Evolutionary conservation across 53 echinoderm and acorn worm genomes (phyloP).

Genomic region (Henricia sp.): DNA sequence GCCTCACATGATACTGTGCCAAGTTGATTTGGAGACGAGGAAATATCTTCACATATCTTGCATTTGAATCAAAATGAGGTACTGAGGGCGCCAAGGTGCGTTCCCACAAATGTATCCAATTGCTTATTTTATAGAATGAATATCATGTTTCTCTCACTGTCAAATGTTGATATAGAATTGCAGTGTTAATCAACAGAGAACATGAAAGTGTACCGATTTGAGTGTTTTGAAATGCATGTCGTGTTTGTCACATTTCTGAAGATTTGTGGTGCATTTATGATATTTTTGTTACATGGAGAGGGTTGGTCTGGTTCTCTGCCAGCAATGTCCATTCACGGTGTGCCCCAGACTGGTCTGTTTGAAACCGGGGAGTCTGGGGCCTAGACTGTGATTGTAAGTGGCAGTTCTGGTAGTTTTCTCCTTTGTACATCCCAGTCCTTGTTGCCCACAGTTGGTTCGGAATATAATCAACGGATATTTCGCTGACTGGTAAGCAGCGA

Average conservation of each 20-base stretch:
- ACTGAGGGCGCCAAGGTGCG: too few species aligned
- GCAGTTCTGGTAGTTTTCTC: slow-evolving; percentile 43
- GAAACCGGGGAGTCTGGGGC: background rate
- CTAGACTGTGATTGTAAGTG: slow-evolving; percentile 55
- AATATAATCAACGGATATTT: background rate
- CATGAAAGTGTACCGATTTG: background rate
- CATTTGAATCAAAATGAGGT: background rate
- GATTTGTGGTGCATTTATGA: slow-evolving; percentile 14
- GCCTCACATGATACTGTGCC: too few species aligned
- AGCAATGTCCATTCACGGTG: slow-evolving; percentile 40
- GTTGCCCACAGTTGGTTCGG: slow-evolving; percentile 50
- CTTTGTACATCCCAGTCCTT: background rate
- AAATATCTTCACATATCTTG: too few species aligned
- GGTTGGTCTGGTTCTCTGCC: slow-evolving; percentile 31
- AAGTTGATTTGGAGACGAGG: too few species aligned
- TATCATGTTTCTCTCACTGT: slow-evolving; percentile 6
- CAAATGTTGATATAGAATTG: background rate
- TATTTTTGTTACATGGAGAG: slow-evolving; percentile 16
- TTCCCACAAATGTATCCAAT: background rate
- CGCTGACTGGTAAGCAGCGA: slow-evolving; percentile 44
- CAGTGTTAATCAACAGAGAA: background rate
- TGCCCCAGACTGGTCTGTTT: background rate
- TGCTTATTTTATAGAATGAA: slow-evolving; percentile 17
- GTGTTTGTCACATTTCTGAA: slow-evolving; percentile 1
- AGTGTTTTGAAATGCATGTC: slow-evolving; percentile 13